Base-by-base conservation (phyloP, 2,113 vertebrate species). In the Percopsis transmontana region DNA sequence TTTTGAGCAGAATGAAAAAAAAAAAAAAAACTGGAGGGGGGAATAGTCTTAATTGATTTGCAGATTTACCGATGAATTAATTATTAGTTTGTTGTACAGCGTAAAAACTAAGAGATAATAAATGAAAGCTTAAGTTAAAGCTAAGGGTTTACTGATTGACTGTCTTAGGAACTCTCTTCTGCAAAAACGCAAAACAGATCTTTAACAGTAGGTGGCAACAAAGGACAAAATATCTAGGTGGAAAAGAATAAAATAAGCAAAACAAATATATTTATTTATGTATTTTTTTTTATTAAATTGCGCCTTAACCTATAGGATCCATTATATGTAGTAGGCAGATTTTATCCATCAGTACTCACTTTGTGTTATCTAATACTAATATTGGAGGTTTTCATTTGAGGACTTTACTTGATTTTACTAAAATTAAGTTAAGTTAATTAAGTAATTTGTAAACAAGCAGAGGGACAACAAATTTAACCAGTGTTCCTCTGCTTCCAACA, bases 1-100 rank as follows among this genome's bases (percentile, higher is more conserved):
- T 80, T 84, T 82, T 64, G 68, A 83, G 72, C 70, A 82, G 80
- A 79, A 71, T 70, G 67, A 60, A 65, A 38, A 70, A 85, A 65
- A 65, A 54, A 51, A 54, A 56, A 63, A 40, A 41, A 52, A 63
- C 39, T 52, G n/a, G 9, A 63, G 72, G 77, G 79, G n/a, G 72
- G 78, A 62, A 70, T 48, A 83, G 66, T 74, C 72, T 80, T 62
- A 78, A 65, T 18, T 81, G 70, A 84, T 81, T 85, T 78, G 13
- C 47, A 77, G 62, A 55, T 75, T 54, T 47, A 41, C 40, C 18
- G 67, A 23, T n/a, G n/a, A n/a, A n/a, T n/a, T n/a, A 24, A 42
- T 66, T 6, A 53, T 44, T 14, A 2, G 2, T 53, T 70, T 3
- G 70, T 70, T 62, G 20, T 24, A 68, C 45, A 19, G 40, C 65